These are phyloP conservation scores for Hirudinaria manillensis DNA, from an alignment of 2,888 invertebrate species.

Conservation along the genomic window DNA sequence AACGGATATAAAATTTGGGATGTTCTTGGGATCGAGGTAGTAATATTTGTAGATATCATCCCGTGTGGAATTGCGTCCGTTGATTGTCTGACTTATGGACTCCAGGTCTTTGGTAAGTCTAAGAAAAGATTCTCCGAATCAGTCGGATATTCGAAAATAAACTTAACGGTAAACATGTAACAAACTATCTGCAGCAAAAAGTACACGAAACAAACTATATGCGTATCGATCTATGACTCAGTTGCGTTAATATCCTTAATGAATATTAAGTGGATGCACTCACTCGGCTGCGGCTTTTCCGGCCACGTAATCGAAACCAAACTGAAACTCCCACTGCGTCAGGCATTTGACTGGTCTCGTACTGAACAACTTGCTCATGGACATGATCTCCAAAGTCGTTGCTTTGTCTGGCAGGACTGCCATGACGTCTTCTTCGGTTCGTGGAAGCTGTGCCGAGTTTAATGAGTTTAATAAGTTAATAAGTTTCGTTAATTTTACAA, in stretches of 20 bases:
- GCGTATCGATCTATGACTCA: no score
- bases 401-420: constrained; percentile 46
- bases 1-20: constrained; percentile 55
- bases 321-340: constrained; percentile 51
- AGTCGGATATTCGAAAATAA: not conserved
- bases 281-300: constrained; percentile 48
- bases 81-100: constrained; percentile 48
- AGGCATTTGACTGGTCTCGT: constrained; percentile 46
- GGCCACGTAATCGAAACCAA: constrained; percentile 48
- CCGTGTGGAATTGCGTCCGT: constrained; percentile 48
- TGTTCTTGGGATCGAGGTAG: constrained; percentile 53
- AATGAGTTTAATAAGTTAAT: not conserved
- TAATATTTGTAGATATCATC: constrained; percentile 47
- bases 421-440: constrained; percentile 49
- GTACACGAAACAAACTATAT: no score
- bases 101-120: constrained; percentile 52
- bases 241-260: no score
- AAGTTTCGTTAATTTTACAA: not conserved
- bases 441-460: constrained; percentile 14
- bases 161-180: not conserved
- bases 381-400: constrained; percentile 49
- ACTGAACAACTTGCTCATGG: constrained; percentile 50
- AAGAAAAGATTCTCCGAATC: constrained; percentile 28
- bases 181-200: no score
- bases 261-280: constrained; percentile 36